Base-by-base conservation (phyloP, 2,797 vertebrate genomes). In the Huso huso region DNA sequence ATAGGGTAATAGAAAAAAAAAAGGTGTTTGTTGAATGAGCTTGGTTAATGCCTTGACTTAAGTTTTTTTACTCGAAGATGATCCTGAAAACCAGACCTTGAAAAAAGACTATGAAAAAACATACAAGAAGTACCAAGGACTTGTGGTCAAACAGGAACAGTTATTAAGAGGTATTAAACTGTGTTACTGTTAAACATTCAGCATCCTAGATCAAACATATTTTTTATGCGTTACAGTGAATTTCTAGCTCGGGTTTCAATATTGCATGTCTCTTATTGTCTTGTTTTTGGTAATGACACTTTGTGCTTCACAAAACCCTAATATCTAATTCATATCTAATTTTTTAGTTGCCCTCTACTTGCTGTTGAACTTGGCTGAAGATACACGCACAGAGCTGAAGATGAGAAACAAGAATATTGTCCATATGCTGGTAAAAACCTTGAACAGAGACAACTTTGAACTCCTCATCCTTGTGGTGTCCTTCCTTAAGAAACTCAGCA, bases 371-470 rank as follows among this genome's bases (percentile, higher is more conserved):
- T 89, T 98, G 57, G 93, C 95, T 48, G 95, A 97, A 71, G 95
- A 97, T 69, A 90, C 91, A 0, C 92, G 91, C 60, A 96, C 89
- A 0, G 95, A 97, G 74, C 84, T 96, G 81, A 98, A 98, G 87
- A 98, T 98, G 94, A 89, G 92, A 70, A 98, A 97, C 80, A 97
- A 95, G 74, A 96, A 95, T 76, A 94, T 97, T 23, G 94, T 97
- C 48, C 92, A 93, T 66, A 91, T 93, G 89, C 77, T 97, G 78
- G 94, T 97, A 78, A 96, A 94, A 80, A 88, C 93, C 0, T 81
- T 96, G 72, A 91, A 95, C 49, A 80, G 95, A 10, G 91, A 95
- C 50, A 94, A 95, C 59, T 85, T 91, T 71, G 94, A 96, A 73
- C 89, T 97, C 70, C 89, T 96, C 69, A 87, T 95, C 78, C 83